Evolutionary conservation across 2,113 vertebrate genomes (phyloP).

Genomic region (Terrapene triunguis): DNA sequence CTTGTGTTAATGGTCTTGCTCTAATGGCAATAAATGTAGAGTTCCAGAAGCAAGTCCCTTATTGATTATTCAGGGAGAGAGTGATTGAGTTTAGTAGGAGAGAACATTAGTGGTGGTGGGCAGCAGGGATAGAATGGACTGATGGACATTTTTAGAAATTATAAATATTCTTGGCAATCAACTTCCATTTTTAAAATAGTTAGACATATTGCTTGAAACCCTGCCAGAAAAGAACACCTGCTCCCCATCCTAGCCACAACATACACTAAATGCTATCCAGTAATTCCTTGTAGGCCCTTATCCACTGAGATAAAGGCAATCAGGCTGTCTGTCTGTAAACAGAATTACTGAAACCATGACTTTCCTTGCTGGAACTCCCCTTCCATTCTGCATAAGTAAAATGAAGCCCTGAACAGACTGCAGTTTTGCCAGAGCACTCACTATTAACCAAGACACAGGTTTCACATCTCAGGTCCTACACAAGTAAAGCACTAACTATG

Average conservation of each 20-base stretch:
- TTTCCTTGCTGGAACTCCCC: not conserved
- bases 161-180: not conserved
- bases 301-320: not conserved
- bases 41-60: not conserved
- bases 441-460: not conserved
- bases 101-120: not conserved
- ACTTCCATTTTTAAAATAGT: not conserved
- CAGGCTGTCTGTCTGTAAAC: not conserved
- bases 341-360: not conserved
- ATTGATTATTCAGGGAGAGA: not conserved
- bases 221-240: constrained; percentile 29
- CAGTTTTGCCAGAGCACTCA: not conserved
- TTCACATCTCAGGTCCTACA: not conserved
- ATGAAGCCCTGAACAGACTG: not conserved
- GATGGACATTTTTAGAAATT: not conserved
- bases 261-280: not conserved
- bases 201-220: not conserved
- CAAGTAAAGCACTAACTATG: not conserved
- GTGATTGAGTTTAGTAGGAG: not conserved
- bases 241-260: constrained; percentile 5
- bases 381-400: not conserved
- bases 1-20: not conserved
- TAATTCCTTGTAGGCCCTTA: not conserved
- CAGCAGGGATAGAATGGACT: accelerated
- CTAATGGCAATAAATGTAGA: not conserved